These are phyloP conservation scores for Corydoras sp. DNA, from an alignment of 2,113 vertebrate genomes.

Conservation along the genomic window DNA sequence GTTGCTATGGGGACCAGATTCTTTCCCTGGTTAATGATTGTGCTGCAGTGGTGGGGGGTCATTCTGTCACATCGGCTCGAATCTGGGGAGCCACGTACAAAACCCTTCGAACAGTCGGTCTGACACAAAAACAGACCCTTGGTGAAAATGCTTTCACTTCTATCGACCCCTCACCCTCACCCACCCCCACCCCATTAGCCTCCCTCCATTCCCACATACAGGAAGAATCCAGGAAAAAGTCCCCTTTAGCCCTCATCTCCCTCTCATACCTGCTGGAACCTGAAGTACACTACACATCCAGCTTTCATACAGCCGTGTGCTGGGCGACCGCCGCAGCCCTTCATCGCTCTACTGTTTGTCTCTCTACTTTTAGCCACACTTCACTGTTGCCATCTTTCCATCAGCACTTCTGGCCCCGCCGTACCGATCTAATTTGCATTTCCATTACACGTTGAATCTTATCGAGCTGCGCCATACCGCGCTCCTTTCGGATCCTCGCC, in stretches of 20 bases:
- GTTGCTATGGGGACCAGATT: slow-evolving; percentile 66
- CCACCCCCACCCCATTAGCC: slow-evolving; percentile 1
- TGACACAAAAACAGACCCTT: slow-evolving; percentile 3
- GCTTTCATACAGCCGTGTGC: neutral
- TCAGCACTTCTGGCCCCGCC: no score
- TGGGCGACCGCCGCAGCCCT: no score
- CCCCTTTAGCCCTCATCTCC: slow-evolving; percentile 3
- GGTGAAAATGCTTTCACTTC: neutral
- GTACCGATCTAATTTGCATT: no score
- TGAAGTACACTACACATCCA: neutral
- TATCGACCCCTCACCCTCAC: slow-evolving; percentile 1
- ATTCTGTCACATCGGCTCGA: slow-evolving; percentile 56
- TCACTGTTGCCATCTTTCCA: neutral
- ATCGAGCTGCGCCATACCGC: no score
- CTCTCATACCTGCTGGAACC: slow-evolving; percentile 8
- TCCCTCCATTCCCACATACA: slow-evolving; percentile 2
- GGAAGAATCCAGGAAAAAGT: neutral
- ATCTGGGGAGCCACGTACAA: slow-evolving; percentile 65
- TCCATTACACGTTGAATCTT: no score
- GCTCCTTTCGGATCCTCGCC: no score
- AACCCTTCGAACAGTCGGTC: slow-evolving; percentile 38
- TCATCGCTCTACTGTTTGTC: slow-evolving; percentile 7
- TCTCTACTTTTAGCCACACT: neutral
- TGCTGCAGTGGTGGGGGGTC: slow-evolving; percentile 62
- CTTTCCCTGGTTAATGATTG: slow-evolving; percentile 64